phyloP scores from a whole-genome alignment of 2,888 invertebrate species.

The Uloborus plumipes region DNA sequence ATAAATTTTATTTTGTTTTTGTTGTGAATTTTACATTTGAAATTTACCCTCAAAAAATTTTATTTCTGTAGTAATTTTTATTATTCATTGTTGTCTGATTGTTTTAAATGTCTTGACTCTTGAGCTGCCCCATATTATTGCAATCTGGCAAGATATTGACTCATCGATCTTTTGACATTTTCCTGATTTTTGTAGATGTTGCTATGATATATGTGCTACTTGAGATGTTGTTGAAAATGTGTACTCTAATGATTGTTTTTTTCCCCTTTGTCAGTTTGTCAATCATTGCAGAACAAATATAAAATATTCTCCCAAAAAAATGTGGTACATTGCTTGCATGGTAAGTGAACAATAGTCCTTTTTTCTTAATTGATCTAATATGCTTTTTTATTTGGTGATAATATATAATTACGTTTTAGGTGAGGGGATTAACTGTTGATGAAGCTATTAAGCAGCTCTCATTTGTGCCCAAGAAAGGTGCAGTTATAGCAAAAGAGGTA shows the following conservation, averaged over 20 bases:
- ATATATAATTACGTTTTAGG: constrained; percentile 74
- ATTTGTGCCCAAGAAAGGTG: constrained; percentile 79
- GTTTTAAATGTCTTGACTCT: too few species aligned
- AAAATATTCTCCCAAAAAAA: constrained; percentile 90
- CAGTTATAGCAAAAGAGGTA: constrained; percentile 69
- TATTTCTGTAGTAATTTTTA: neutral
- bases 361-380: too few species aligned
- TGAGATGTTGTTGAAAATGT: too few species aligned
- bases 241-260: neutral
- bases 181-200: too few species aligned
- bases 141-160: too few species aligned
- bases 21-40: neutral
- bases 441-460: constrained; percentile 92
- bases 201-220: too few species aligned
- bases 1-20: neutral
- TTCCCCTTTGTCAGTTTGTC: constrained; percentile 78
- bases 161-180: too few species aligned
- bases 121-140: too few species aligned
- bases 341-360: constrained; percentile 68
- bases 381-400: constrained; percentile 8
- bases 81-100: neutral
- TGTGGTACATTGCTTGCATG: constrained; percentile 87
- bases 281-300: constrained; percentile 87
- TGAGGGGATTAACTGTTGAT: constrained; percentile 93
- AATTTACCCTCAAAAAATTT: too few species aligned